phyloP scores from a whole-genome alignment of 2,888 invertebrate species.

The Amaurobius ferox region DNA sequence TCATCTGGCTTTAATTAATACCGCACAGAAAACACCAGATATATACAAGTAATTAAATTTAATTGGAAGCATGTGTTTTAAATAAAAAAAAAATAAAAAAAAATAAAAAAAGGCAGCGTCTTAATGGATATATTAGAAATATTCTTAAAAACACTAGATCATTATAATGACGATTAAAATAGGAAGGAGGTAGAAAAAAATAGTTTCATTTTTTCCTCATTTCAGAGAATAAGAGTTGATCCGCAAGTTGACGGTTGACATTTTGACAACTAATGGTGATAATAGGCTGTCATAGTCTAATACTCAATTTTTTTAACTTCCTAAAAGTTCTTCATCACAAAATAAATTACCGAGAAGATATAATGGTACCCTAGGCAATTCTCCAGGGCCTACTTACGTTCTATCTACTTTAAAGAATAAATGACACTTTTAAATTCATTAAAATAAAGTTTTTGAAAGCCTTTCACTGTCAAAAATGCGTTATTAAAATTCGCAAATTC shows the following conservation, averaged over 20 bases:
- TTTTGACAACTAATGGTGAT: not conserved
- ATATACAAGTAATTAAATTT: no score
- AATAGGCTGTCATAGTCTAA: not conserved
- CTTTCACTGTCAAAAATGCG: not conserved
- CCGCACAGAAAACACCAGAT: no score
- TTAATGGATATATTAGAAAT: not conserved
- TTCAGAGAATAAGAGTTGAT: not conserved
- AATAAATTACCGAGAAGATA: conserved; percentile 31
- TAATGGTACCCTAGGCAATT: conserved; percentile 2
- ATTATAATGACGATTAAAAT: not conserved
- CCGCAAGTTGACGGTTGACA: not conserved
- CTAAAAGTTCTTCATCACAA: conserved; percentile 2
- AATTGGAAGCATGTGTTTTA: not conserved
- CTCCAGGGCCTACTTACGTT: conserved; percentile 21
- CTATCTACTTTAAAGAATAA: not conserved
- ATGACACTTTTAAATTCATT: conserved; percentile 27
- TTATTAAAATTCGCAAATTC: not conserved
- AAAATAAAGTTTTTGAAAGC: not conserved
- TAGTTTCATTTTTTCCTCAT: not conserved
- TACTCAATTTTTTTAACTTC: not conserved
- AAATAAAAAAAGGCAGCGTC: no score
- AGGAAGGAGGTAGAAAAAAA: not conserved
- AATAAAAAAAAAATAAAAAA: not conserved
- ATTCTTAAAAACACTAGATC: not conserved
- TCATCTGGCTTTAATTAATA: no score